Evolutionary conservation across 1,140 invertebrate genomes (phyloP).

Genomic region (Nasonia vitripennis): DNA sequence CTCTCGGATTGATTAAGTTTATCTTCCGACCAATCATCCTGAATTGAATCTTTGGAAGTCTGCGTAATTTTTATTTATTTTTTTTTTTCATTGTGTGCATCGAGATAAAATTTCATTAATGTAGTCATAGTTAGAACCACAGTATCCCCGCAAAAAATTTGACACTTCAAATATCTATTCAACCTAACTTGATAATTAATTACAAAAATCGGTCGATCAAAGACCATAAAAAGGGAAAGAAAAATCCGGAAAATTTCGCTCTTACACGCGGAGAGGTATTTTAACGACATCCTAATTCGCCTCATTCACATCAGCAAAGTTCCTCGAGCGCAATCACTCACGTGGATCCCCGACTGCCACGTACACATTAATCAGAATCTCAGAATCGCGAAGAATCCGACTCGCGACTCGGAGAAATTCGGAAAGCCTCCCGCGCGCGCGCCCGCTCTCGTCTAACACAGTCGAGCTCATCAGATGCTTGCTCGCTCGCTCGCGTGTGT

Average conservation of each 20-base stretch:
- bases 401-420: neutral
- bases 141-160: too few relatives aligned
- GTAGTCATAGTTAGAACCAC: too few relatives aligned
- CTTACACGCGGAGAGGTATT: neutral
- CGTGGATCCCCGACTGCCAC: too few relatives aligned
- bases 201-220: too few relatives aligned
- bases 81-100: too few relatives aligned
- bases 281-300: neutral
- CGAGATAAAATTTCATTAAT: too few relatives aligned
- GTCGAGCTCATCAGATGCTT: neutral
- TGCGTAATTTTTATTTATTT: too few relatives aligned
- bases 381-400: neutral
- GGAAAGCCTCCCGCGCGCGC: neutral
- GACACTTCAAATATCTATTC: too few relatives aligned
- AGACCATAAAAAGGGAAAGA: too few relatives aligned
- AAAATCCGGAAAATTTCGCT: too few relatives aligned
- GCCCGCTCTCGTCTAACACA: neutral
- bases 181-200: too few relatives aligned
- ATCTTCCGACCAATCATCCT: neutral
- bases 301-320: neutral
- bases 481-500: constrained; percentile 60
- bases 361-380: neutral
- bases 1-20: neutral
- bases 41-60: too few relatives aligned
- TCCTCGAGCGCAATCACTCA: neutral